Conservation (phyloP, 2,888 invertebrate species). For the Pyrochroa serraticornis region DNA sequence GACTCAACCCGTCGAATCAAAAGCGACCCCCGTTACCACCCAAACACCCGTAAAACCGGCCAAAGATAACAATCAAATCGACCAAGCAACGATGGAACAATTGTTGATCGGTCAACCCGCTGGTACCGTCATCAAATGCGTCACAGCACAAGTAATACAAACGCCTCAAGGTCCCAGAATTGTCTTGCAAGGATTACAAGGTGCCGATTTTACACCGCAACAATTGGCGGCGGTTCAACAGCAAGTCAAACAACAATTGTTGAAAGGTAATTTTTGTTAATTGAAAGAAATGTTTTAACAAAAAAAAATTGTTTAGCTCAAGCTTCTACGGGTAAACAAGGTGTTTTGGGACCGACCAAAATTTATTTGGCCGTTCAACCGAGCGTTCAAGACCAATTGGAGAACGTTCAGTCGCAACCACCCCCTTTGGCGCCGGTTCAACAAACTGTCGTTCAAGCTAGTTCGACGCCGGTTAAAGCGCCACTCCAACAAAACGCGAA, state of each 20-base stretch:
- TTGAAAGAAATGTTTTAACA: conserved; percentile 2
- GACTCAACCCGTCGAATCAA: conserved; percentile 1
- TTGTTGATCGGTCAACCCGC: conserved; percentile 81
- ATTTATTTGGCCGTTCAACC: conserved; percentile 87
- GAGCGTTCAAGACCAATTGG: no score
- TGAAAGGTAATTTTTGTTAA: conserved; percentile 69
- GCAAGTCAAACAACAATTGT: conserved; percentile 86
- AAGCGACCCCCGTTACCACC: neutral
- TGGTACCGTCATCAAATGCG: conserved; percentile 85
- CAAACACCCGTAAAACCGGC: conserved; percentile 40
- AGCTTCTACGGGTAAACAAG: conserved; percentile 85
- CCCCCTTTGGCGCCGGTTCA: conserved; percentile 18
- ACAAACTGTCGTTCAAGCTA: conserved; percentile 8
- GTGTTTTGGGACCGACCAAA: conserved; percentile 83
- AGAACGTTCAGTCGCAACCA: conserved; percentile 7
- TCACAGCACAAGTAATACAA: conserved; percentile 86
- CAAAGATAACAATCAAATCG: conserved; percentile 41
- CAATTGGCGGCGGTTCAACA: conserved; percentile 84
- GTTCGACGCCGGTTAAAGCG: conserved; percentile 35
- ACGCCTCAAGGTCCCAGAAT: conserved; percentile 85
- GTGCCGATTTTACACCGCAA: conserved; percentile 81
- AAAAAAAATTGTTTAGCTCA: conserved; percentile 65
- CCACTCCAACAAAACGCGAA: conserved; percentile 21
- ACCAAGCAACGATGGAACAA: conserved; percentile 68
- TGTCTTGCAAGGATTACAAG: conserved; percentile 83